Evolutionary conservation across 2,888 invertebrate genomes (phyloP), one percentile per base, ranked within the genome.

Genomic region (Drosophila mercatorum): DNA sequence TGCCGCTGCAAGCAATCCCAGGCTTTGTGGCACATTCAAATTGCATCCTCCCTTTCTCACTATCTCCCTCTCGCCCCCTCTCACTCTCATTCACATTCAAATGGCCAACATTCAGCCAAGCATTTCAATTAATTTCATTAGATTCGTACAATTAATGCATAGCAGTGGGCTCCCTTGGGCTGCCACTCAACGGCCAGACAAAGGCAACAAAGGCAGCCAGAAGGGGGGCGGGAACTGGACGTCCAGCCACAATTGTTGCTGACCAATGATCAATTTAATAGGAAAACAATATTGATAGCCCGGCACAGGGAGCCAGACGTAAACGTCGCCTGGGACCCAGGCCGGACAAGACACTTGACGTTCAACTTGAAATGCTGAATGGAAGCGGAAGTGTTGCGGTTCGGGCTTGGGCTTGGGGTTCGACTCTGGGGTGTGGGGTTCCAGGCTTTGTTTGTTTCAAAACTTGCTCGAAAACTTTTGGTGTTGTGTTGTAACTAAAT

Each of bases 191-290:
- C 72, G 59, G 49, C 38, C 58, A 71, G 70, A 81, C 65, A 72
- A 69, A 60, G 69, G 62, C 56, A 49, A 31, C 28, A 38, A n/a
- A 4, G 17, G 34, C 17, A 43, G 11, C 3, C 28, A 12, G 41
- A 7, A 2, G 0, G 17, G 5, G 11, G 22, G 4, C 6, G 31
- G 26, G 38, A 5, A 5, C 28, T 5, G 5, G 28, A 5, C 28
- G 64, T 44, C 63, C 68, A 66, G 75, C 83, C 81, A 70, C 84
- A 81, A 86, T 86, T 85, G 87, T 82, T 82, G 83, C 84, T 91
- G 90, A 89, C 91, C 92, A 91, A 89, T 91, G 91, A 92, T 92
- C 92, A 92, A 89, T 92, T 92, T 92, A 92, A 92, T 92, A 88
- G 91, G 92, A 88, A 91, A 92, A 92, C 92, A 92, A 92, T 92